A percentile compares a stretch with the other conserved stretches of the same genome.
These are phyloP conservation scores for Cephus sareptanus DNA, from an alignment of 2,888 invertebrate genomes.

Conservation along the genomic window DNA sequence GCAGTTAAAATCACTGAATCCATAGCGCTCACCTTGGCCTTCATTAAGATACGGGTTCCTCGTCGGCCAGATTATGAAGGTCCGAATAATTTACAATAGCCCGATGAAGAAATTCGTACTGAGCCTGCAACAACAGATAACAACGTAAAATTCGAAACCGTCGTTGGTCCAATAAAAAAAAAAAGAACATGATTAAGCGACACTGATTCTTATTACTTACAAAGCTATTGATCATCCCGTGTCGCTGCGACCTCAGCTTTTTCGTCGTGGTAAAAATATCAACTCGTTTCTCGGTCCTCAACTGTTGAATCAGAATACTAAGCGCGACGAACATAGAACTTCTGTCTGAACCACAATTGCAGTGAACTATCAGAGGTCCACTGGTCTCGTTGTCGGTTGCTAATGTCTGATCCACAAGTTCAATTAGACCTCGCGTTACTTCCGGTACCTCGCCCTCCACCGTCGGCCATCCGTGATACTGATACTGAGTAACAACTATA, in stretches of 20 bases:
- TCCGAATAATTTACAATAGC: conserved; percentile 91
- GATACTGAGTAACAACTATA: conserved; percentile 83
- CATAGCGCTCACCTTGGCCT: conserved; percentile 24
- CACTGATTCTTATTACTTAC: conserved; percentile 69
- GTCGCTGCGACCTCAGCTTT: conserved; percentile 86
- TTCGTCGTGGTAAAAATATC: conserved; percentile 88
- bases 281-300: conserved; percentile 85
- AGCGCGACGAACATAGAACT: conserved; percentile 91
- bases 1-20: background rate
- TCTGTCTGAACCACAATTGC: conserved; percentile 84
- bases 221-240: conserved; percentile 84
- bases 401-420: conserved; percentile 83
- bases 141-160: background rate
- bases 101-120: conserved; percentile 93
- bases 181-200: background rate
- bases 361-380: conserved; percentile 85
- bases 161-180: too few species aligned
- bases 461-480: conserved; percentile 93
- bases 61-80: conserved; percentile 81
- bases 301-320: conserved; percentile 85
- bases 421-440: conserved; percentile 86
- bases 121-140: conserved; percentile 72
- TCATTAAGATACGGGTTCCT: conserved; percentile 58
- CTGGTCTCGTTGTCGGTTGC: conserved; percentile 67
- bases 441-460: conserved; percentile 91